phyloP scores from a whole-genome alignment of 2,888 invertebrate genomes.

The Brachycybe producta region DNA sequence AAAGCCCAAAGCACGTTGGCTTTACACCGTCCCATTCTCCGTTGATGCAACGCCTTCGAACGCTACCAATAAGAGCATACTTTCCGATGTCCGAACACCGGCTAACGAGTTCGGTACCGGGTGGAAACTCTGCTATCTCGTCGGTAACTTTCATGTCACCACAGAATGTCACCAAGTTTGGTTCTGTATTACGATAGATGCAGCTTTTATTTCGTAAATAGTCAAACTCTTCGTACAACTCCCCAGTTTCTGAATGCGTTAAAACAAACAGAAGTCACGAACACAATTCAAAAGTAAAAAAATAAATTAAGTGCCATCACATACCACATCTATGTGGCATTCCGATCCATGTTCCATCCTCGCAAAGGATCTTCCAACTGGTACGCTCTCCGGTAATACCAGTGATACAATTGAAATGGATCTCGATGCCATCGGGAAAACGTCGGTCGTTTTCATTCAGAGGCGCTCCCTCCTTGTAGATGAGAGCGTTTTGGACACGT shows the following conservation, averaged over 20 bases:
- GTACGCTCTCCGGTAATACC: conserved; percentile 61
- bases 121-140: conserved; percentile 61
- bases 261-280: conserved; percentile 4
- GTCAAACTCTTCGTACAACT: conserved; percentile 19
- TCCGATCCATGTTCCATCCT: conserved; percentile 73
- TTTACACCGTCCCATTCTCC: conserved; percentile 69
- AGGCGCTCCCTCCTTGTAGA: conserved; percentile 53
- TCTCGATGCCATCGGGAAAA: conserved; percentile 68
- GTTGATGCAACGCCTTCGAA: conserved; percentile 54
- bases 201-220: conserved; percentile 51
- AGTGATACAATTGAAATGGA: conserved; percentile 68
- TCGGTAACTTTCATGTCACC: conserved; percentile 65
- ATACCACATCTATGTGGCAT: conserved; percentile 64
- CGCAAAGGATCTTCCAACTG: conserved; percentile 72
- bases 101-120: conserved; percentile 51
- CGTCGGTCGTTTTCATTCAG: conserved; percentile 48
- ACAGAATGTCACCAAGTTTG: conserved; percentile 65
- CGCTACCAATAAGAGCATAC: conserved; percentile 64
- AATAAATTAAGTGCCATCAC: conserved; percentile 23
- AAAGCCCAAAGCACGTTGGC: conserved; percentile 64
- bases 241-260: conserved; percentile 13
- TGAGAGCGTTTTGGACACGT: conserved; percentile 62
- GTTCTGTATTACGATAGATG: conserved; percentile 59
- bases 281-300: conserved; percentile 5
- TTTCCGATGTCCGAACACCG: conserved; percentile 78